Conservation (phyloP, 2,113 vertebrate genomes). For the Cavia porcellus region DNA sequence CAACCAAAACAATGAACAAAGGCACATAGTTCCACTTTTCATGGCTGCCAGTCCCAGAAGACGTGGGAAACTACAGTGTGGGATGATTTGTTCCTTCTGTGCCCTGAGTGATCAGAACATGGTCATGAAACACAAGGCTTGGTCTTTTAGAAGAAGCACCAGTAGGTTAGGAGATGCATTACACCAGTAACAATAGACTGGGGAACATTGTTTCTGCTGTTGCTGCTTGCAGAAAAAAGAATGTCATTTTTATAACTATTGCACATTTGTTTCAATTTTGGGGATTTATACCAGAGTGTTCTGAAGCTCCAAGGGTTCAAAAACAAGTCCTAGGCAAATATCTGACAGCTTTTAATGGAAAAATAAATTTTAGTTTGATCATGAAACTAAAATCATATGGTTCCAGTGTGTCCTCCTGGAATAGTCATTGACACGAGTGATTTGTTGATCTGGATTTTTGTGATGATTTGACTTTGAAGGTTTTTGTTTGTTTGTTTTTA, state of each 20-base stretch:
- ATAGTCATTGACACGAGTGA: background rate
- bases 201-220: background rate
- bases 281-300: background rate
- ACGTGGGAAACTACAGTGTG: background rate
- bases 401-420: background rate
- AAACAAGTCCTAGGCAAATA: background rate
- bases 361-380: slow-evolving; percentile 22
- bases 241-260: background rate
- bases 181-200: fast-evolving
- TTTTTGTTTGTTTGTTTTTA: background rate
- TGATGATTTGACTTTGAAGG: background rate
- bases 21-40: background rate
- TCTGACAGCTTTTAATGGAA: background rate
- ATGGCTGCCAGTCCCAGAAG: background rate
- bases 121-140: background rate
- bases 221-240: background rate
- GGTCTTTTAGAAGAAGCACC: background rate
- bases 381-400: background rate
- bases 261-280: slow-evolving; percentile 30
- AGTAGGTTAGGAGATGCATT: background rate
- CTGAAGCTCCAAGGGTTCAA: background rate
- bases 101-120: background rate
- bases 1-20: background rate
- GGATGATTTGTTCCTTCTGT: background rate
- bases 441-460: background rate